These are phyloP conservation scores for Agelas oroides DNA, from an alignment of 37 sponge, comb jelly and placozoan species.

Conservation along the genomic window DNA sequence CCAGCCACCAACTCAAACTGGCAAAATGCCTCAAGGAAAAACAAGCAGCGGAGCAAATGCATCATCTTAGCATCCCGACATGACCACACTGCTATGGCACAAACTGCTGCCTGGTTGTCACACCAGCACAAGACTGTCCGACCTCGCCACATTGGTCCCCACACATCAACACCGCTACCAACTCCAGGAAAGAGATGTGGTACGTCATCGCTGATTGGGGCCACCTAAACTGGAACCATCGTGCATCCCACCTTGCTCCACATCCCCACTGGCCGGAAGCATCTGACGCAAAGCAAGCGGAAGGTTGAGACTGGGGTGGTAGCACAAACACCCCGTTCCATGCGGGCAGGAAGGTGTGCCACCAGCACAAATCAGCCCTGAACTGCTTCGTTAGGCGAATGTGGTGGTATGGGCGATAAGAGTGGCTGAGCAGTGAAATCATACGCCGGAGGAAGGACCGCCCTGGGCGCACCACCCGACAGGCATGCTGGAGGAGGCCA, in stretches of 20 bases:
- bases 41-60: constrained; percentile 29
- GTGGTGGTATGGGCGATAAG: no score
- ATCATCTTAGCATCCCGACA: constrained; percentile 7
- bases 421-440: no score
- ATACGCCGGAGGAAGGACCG: constrained; percentile 19
- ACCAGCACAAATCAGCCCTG: no score
- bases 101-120: no score
- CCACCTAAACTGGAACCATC: constrained; percentile 61
- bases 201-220: neutral
- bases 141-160: constrained; percentile 32
- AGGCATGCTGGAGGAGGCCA: constrained; percentile 27
- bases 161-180: constrained; percentile 45
- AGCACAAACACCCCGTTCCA: no score
- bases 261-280: constrained; percentile 70
- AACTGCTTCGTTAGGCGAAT: no score
- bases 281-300: constrained; percentile 17
- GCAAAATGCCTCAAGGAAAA: constrained; percentile 42
- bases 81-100: no score
- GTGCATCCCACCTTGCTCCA: constrained; percentile 24
- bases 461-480: constrained; percentile 32
- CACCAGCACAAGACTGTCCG: neutral
- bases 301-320: no score
- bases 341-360: no score
- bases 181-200: constrained; percentile 52
- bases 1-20: neutral